Base-by-base conservation (phyloP, 37 sponge, comb jelly and placozoan species). In the Bolinopsis microptera region DNA sequence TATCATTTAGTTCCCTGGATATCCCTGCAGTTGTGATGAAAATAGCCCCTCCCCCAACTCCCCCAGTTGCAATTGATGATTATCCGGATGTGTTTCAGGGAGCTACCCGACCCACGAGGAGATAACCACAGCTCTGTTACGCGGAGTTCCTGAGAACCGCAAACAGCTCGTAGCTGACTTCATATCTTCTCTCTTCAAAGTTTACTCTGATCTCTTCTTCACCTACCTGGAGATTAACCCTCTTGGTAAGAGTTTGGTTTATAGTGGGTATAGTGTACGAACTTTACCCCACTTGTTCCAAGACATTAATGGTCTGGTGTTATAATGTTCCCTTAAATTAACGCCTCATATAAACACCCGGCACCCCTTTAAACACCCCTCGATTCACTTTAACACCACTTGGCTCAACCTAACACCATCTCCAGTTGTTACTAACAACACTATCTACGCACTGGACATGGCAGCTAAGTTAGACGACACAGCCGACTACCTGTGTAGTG, bases 201-300 rank as follows among this genome's bases (percentile, higher is more conserved):
- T 94, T 1, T 98, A 96, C 93, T 92, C 92, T 41, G 96, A 98
- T 37, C 96, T 98, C 38, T 96, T 95, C 94, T 98, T 98, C 94
- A 96, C 98, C 38, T 96, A 97, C 68, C 94, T 98, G 69, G 98
- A 98, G 94, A 96, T 98, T 69, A 98, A 98, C 93, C 98, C 98
- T 21, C 68, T 97, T 61, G 98, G 96, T 97, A 76, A 38, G 96
- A 93, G 34, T 0, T 35, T n/a, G n/a, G n/a, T n/a, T n/a, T n/a
- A 33, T 69, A 30, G 92, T 31, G 0, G 5, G 67, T 31, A 30
- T 9, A 40, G 28, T 28, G 69, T n/a, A 69, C 5, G 68, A 5
- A 67, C n/a, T 5, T 92, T 2, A 68, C 68, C n/a, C n/a, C n/a
- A n/a, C n/a, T n/a, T n/a, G n/a, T n/a, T n/a, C n/a, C n/a, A n/a